A percentile compares a stretch with the other conserved stretches of the same genome.
Conservation (phyloP, 2,797 vertebrate species). For the Arrhamphus sclerolepis region DNA sequence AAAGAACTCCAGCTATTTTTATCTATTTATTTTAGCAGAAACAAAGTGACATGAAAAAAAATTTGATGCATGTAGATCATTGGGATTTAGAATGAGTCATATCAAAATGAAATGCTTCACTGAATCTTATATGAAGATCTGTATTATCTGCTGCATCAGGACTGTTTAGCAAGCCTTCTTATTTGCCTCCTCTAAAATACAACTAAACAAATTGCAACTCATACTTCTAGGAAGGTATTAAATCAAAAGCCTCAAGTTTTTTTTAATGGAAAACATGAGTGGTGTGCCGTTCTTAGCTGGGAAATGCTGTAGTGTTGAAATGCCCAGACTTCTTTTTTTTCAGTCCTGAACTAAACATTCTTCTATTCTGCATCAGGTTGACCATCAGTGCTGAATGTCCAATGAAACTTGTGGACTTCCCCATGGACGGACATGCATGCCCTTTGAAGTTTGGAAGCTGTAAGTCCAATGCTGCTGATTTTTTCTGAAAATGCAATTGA, state of each 20-base stretch:
- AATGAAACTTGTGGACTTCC: constrained; percentile 98
- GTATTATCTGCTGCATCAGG: too few species aligned
- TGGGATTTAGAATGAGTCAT: neutral
- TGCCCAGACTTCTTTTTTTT: too few species aligned
- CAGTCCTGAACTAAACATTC: neutral
- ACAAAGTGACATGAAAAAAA: neutral
- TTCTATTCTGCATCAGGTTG: constrained; percentile 80
- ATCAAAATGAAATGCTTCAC: too few species aligned
- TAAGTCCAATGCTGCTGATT: constrained; percentile 79
- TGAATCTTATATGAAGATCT: too few species aligned
- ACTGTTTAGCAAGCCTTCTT: too few species aligned
- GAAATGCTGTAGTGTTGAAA: neutral
- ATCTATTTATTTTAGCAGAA: too few species aligned
- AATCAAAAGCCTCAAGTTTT: too few species aligned
- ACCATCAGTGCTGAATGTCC: constrained; percentile 97
- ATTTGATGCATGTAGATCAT: neutral
- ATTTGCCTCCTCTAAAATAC: too few species aligned
- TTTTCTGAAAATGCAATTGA: neutral
- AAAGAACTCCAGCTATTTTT: constrained; percentile 5
- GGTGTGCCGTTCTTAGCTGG: neutral
- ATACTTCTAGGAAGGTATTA: too few species aligned
- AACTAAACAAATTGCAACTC: too few species aligned
- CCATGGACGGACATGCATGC: constrained; percentile 98
- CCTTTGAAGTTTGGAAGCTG: constrained; percentile 99
- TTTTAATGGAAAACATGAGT: too few species aligned